Base-by-base conservation (phyloP, 2,888 invertebrate species). In the Mythimna pallens region DNA sequence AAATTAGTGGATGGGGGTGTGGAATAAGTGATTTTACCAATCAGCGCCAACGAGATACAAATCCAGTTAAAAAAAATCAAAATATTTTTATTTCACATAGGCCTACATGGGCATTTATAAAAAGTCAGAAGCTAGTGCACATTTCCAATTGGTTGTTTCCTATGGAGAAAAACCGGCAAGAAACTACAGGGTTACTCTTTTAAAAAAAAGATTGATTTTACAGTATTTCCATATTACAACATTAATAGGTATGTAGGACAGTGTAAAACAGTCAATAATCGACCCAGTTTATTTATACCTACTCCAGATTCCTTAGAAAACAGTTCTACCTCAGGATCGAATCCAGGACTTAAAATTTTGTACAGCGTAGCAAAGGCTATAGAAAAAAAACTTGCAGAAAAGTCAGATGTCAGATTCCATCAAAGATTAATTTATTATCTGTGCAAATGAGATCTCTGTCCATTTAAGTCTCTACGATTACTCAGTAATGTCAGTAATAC, bases 401-500 rank as follows among this genome's bases (percentile, higher is more conserved):
- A 73, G 3, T 47, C 22, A 54, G 72, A 40, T 58, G 4, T 3
- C 20, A 61, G 43, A 43, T 52, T 14, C 36, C n/a, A 22, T 47
- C n/a, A 57, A 40, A 17, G 64, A 61, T 25, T 25, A 63, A 17
- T 47, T 67, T 47, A 65, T 20, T 22, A 71, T 59, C 58, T 30
- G 20, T 22, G 43, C 34, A 22, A 43, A 71, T 43, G 43, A 61
- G 71, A 43, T 61, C 17, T 14, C 34, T 61, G 52, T 43, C 22
- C 52, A 59, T 52, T 58, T 36, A 36, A 30, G 25, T 61, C 50
- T 71, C 3, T 40, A 9, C 22, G 50, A 65, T 52, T 58, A 43
- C 20, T 73, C 30, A 65, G 57, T 40, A 50, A 65, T 73, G 52
- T 65, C 43, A 34, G 65, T 74, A 57, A 73, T 58, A 52, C 30